Evolutionary conservation across 53 echinoderm and acorn worm species (phyloP).

Genomic region (Echinometra lucunter): DNA sequence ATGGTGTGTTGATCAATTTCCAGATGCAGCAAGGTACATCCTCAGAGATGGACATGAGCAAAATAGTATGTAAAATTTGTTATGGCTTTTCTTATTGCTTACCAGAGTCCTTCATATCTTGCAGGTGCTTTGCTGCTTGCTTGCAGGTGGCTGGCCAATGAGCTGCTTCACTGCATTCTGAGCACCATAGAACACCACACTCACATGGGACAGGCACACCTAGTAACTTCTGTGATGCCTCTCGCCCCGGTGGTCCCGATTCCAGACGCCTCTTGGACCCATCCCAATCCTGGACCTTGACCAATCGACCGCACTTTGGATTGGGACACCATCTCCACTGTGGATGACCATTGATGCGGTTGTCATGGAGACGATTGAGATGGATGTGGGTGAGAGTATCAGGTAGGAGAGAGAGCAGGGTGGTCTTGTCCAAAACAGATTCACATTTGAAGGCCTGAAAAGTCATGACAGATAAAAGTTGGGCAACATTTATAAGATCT

Average conservation of each 20-base stretch:
- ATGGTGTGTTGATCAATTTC: too few species aligned
- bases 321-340: constrained; percentile 79
- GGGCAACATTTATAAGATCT: neutral
- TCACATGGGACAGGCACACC: constrained; percentile 74
- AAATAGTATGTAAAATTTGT: too few species aligned
- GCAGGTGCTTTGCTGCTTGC: constrained; percentile 76
- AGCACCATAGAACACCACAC: constrained; percentile 89
- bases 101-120: constrained; percentile 34
- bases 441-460: constrained; percentile 81
- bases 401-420: constrained; percentile 78
- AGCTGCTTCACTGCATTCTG: constrained; percentile 77
- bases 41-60: too few species aligned
- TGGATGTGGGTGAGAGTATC: constrained; percentile 68
- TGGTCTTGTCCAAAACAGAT: constrained; percentile 76
- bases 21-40: too few species aligned
- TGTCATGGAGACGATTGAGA: constrained; percentile 62
- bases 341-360: constrained; percentile 64
- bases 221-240: neutral
- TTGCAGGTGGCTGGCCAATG: constrained; percentile 95
- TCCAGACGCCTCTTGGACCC: constrained; percentile 75
- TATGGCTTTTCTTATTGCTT: neutral
- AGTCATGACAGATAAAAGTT: neutral
- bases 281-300: neutral
- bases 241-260: neutral
- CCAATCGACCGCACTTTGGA: constrained; percentile 75